Evolutionary conservation across 2,888 invertebrate genomes (phyloP).

Genomic region (Harmothoe impar): DNA sequence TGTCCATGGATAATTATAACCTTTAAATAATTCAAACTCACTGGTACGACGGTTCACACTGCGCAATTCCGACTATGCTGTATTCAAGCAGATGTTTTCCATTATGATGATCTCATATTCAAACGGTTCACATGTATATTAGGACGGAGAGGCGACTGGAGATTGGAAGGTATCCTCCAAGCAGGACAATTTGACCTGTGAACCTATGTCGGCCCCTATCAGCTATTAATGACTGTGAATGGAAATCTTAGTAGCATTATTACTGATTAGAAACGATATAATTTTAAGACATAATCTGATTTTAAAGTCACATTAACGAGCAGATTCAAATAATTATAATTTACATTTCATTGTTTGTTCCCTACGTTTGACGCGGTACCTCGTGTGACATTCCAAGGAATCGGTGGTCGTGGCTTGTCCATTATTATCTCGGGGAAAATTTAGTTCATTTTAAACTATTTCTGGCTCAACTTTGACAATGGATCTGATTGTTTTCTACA

Average conservation of each 20-base stretch:
- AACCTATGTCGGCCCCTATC: too few species aligned
- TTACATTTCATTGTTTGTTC: background rate
- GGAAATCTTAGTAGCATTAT: too few species aligned
- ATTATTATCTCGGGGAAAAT: slow-evolving; percentile 34
- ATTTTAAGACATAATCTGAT: too few species aligned
- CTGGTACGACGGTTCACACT: background rate
- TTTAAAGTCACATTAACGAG: too few species aligned
- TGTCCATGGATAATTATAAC: background rate
- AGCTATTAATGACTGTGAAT: too few species aligned
- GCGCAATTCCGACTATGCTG: background rate
- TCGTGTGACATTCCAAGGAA: slow-evolving; percentile 35
- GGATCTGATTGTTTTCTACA: background rate
- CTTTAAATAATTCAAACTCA: background rate
- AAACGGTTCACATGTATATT: background rate
- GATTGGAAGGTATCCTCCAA: slow-evolving; percentile 11
- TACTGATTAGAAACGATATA: background rate
- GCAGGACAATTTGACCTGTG: background rate
- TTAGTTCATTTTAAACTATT: background rate
- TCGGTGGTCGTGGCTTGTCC: background rate
- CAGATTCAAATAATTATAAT: background rate
- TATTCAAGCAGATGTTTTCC: background rate
- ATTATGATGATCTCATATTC: slow-evolving; percentile 35
- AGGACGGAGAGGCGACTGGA: background rate
- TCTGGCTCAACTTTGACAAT: background rate
- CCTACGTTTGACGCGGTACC: background rate